Percentiles rank a stretch among this genome's conserved stretches.
Conservation (phyloP, 1,140 invertebrate genomes). For the Drosophila tristis region DNA sequence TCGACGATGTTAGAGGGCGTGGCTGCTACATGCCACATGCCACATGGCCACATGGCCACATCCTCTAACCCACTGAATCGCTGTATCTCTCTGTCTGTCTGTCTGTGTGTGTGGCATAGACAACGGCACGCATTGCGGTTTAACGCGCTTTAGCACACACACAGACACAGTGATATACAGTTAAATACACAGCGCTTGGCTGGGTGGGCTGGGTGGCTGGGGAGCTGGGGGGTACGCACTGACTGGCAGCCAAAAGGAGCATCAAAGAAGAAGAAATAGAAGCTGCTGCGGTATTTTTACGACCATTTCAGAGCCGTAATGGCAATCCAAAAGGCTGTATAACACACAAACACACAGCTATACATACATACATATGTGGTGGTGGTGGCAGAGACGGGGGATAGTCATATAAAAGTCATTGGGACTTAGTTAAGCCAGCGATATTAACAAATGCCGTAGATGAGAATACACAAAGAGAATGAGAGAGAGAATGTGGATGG, state of each 20-base stretch:
- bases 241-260: slow-evolving; percentile 53
- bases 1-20: slow-evolving; percentile 51
- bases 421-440: slow-evolving; percentile 77
- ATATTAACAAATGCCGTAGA: slow-evolving; percentile 74
- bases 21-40: slow-evolving; percentile 20
- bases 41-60: too few relatives aligned
- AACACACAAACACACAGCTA: slow-evolving; percentile 7
- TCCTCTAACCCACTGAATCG: slow-evolving; percentile 14
- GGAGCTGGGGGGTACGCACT: not conserved
- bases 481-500: not conserved
- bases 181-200: not conserved
- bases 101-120: slow-evolving; percentile 29
- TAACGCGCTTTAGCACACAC: slow-evolving; percentile 49
- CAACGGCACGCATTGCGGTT: slow-evolving; percentile 59
- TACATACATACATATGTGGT: not conserved
- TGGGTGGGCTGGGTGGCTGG: too few relatives aligned
- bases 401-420: slow-evolving; percentile 81
- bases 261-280: slow-evolving; percentile 35
- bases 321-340: slow-evolving; percentile 42
- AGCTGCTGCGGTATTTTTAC: slow-evolving; percentile 60
- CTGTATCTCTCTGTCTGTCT: slow-evolving; percentile 8
- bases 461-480: slow-evolving; percentile 15
- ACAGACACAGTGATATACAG: not conserved
- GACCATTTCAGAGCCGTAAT: slow-evolving; percentile 58
- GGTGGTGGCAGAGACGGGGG: slow-evolving; percentile 4